phyloP scores from a whole-genome alignment of 1,140 invertebrate genomes.

The Pogonomyrmex barbatus region DNA sequence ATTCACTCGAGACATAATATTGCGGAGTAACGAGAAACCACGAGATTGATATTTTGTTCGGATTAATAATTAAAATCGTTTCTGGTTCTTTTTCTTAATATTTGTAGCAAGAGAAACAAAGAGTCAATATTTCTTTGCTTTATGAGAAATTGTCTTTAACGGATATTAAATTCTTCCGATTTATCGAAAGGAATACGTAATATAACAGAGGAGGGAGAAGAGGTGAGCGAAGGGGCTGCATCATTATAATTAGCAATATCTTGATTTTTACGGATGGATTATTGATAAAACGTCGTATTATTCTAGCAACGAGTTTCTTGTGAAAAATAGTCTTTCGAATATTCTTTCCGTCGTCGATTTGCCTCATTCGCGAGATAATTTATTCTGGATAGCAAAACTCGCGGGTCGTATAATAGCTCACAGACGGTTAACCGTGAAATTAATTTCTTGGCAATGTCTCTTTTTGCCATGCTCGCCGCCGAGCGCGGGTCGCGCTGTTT shows the following conservation, averaged over 20 bases:
- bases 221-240: background rate
- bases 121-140: background rate
- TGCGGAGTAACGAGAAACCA: conserved; percentile 9
- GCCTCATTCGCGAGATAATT: conserved; percentile 19
- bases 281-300: conserved; percentile 17
- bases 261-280: background rate
- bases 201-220: background rate
- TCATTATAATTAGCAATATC: conserved; percentile 17
- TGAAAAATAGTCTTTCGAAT: background rate
- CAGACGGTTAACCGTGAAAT: conserved; percentile 66
- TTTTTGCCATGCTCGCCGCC: conserved; percentile 31
- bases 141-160: background rate
- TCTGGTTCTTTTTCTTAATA: background rate
- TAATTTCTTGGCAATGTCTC: conserved; percentile 66
- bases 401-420: conserved; percentile 18
- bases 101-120: background rate
- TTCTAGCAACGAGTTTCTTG: background rate
- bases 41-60: conserved; percentile 32
- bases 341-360: background rate
- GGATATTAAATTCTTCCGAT: conserved; percentile 17
- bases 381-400: conserved; percentile 30
- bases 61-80: conserved; percentile 44
- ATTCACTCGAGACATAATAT: conserved; percentile 23
- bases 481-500: conserved; percentile 52
- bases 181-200: conserved; percentile 26